A percentile compares a stretch with the other conserved stretches of the same genome.
Evolutionary conservation across 1,140 invertebrate genomes (phyloP).

Genomic region (Plodia interpunctella): DNA sequence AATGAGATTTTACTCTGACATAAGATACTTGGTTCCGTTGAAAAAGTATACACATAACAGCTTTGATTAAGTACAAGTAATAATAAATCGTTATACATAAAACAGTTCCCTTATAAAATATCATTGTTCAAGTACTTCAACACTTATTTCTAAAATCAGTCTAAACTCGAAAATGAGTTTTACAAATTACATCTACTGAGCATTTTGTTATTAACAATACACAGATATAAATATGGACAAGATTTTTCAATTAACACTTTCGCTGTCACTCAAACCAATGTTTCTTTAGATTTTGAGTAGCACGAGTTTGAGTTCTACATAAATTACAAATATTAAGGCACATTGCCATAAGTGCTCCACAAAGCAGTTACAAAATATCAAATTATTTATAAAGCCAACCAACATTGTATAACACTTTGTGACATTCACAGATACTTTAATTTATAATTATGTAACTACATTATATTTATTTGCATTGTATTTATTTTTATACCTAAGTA

Average conservation of each 20-base stretch:
- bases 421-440: too few relatives aligned
- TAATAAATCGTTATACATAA: constrained; percentile 13
- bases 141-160: constrained; percentile 67
- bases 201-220: constrained; percentile 31
- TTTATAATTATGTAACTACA: neutral
- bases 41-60: neutral
- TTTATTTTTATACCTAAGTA: too few relatives aligned
- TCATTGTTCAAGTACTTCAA: constrained; percentile 44
- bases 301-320: neutral
- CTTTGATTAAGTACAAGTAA: constrained; percentile 1
- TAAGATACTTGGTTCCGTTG: neutral
- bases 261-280: too few relatives aligned
- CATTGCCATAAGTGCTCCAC: neutral
- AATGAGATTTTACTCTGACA: constrained; percentile 2
- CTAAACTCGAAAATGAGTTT: constrained; percentile 65
- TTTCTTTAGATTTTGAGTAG: too few relatives aligned
- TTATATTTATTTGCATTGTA: too few relatives aligned
- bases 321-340: neutral
- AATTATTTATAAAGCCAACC: too few relatives aligned
- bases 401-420: too few relatives aligned
- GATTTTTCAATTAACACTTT: neutral
- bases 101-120: constrained; percentile 38
- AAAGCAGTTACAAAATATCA: too few relatives aligned
- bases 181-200: constrained; percentile 42
- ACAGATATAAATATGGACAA: constrained; percentile 16